Evolutionary conservation across 2,888 invertebrate genomes (phyloP), one percentile per base, ranked within the genome.

Genomic region (Periphyllus acericola): DNA sequence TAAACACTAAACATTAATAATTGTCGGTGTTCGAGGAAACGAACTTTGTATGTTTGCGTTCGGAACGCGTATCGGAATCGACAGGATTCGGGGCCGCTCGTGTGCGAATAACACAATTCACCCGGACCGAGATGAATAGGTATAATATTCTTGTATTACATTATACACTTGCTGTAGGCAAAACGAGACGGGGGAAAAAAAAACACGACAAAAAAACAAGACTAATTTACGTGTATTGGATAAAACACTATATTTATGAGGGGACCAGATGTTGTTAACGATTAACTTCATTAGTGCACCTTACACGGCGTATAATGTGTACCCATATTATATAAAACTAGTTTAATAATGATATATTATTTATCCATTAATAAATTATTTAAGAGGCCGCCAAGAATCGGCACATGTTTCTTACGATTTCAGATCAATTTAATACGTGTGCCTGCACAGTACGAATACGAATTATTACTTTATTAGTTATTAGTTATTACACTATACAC

Each of bases 261-360:
- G 71, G 14, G 46, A 81, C 29, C 82, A 71, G 82, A 82, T 82
- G 82, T 82, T 52, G 82, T 80, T 82, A 82, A 82, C 82, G 82
- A 82, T 82, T 82, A 71, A 82, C 71, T 82, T 82, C 82, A 82
- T 82, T 82, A 82, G 82, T 1, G 21, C 68, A 29, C 60, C 60
- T 36, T 60, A 36, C 34, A 36, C 21, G 72, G 17, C 29, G 29
- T 29, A 32, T 17, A 71, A 72, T 34, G 21, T 34, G 11, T 8
- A 21, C 8, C 4, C 6, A 40, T 25, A 74, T 25, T 21, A 25
- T 36, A 52, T 68, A 71, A 72, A 72, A 83, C 83, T 83, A 52
- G 83, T 83, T 83, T 72, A 72, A 83, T 72, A 83, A 83, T 55
- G 52, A 72, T 83, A 83, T 72, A 83, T 83, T 83, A 72, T 83